A percentile compares a stretch with the other conserved stretches of the same genome.
These are phyloP conservation scores for Petrolisthes cinctipes DNA, from an alignment of 2,888 invertebrate species.

Conservation along the genomic window DNA sequence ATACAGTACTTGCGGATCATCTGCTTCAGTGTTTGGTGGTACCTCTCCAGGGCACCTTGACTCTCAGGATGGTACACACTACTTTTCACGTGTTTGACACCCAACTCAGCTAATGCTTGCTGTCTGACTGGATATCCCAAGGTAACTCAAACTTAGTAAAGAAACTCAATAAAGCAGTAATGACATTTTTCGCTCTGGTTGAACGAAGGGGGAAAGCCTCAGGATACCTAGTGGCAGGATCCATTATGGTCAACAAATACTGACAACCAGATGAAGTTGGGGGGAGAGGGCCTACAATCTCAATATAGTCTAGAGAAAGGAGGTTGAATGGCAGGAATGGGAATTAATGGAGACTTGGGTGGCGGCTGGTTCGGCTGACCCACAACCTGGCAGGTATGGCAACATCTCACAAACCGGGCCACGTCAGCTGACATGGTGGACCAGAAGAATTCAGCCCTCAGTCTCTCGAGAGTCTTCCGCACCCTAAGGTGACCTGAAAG, in stretches of 20 bases:
- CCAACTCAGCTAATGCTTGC: neutral
- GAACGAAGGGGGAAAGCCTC: neutral
- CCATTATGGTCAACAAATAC: neutral
- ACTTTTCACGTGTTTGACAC: neutral
- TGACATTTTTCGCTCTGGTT: neutral
- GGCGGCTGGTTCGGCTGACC: neutral
- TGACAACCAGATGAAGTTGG: neutral
- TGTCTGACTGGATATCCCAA: neutral
- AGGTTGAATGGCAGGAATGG: neutral
- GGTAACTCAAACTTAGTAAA: neutral
- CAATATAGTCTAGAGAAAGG: neutral
- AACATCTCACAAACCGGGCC: neutral
- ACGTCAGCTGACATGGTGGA: neutral
- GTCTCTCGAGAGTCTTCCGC: neutral
- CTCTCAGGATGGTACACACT: slow-evolving; percentile 3
- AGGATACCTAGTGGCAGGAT: slow-evolving; percentile 1
- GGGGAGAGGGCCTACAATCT: neutral
- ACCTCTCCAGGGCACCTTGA: slow-evolving; percentile 8
- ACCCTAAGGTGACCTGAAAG: neutral
- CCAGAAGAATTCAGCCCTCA: neutral
- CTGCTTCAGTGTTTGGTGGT: slow-evolving; percentile 15
- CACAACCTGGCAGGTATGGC: too few species aligned
- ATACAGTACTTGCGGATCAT: too few species aligned
- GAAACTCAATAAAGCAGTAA: neutral
- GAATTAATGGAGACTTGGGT: neutral